Conservation (phyloP, 2,113 vertebrate species). For the Platysternon megacephalum region DNA sequence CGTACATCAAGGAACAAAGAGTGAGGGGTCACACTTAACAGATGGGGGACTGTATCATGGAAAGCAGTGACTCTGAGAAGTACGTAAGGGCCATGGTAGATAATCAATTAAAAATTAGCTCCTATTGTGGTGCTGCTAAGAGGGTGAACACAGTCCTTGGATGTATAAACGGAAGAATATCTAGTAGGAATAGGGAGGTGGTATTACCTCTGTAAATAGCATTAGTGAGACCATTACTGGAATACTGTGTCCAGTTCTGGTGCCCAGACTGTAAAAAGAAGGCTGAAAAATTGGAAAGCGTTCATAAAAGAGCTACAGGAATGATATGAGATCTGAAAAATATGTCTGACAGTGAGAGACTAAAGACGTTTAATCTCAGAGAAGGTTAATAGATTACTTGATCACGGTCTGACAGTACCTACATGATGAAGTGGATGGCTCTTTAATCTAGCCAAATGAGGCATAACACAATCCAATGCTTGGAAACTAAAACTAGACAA, state of each 20-base stretch:
- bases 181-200: neutral
- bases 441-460: neutral
- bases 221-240: neutral
- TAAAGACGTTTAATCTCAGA: neutral
- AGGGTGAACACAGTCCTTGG: neutral
- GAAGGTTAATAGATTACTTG: neutral
- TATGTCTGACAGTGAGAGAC: rapidly evolving
- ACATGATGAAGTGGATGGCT: no score
- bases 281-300: neutral
- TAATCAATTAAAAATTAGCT: neutral
- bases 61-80: neutral
- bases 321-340: neutral
- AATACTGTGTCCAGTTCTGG: neutral
- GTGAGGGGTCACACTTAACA: neutral
- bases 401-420: no score
- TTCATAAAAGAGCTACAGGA: neutral
- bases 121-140: neutral
- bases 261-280: neutral
- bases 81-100: neutral
- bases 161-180: neutral
- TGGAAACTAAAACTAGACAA: neutral
- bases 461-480: neutral
- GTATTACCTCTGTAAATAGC: neutral
- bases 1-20: neutral
- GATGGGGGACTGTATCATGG: neutral